These are phyloP conservation scores for Balanococcus diminutus DNA, from an alignment of 2,888 invertebrate species.

Conservation along the genomic window DNA sequence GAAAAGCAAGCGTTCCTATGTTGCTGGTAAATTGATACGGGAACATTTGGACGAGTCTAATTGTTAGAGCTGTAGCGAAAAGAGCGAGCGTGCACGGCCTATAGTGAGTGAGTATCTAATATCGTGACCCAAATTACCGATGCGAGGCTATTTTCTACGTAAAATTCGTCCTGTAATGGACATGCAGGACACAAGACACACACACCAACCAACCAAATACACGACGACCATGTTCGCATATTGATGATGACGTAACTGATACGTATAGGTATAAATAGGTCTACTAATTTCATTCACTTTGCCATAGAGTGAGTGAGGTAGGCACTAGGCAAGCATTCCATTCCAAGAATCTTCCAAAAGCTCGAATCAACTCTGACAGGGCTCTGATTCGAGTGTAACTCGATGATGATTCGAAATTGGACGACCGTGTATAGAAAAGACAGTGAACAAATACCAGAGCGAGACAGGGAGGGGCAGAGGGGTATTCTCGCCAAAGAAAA, in stretches of 20 bases:
- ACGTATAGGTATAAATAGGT: too few species aligned
- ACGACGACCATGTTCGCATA: background rate
- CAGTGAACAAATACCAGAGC: too few species aligned
- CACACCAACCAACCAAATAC: background rate
- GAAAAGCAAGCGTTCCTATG: background rate
- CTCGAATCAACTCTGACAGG: too few species aligned
- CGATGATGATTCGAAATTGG: background rate
- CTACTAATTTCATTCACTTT: too few species aligned
- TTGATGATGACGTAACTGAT: background rate
- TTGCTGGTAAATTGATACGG: background rate
- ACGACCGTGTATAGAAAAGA: too few species aligned
- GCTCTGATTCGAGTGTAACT: too few species aligned
- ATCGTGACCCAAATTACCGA: constrained; percentile 11
- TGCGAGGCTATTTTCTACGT: background rate
- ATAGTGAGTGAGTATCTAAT: background rate
- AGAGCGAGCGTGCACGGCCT: too few species aligned
- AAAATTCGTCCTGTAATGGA: background rate
- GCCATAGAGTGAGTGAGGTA: too few species aligned
- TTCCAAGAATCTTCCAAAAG: too few species aligned
- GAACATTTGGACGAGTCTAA: background rate
- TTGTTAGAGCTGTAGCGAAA: background rate
- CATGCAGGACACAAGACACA: background rate
- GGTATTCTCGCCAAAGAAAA: background rate
- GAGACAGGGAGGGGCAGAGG: too few species aligned
- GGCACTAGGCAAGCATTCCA: too few species aligned